Evolutionary conservation across 1,140 invertebrate species (phyloP).

Genomic region (Formica selysi): DNA sequence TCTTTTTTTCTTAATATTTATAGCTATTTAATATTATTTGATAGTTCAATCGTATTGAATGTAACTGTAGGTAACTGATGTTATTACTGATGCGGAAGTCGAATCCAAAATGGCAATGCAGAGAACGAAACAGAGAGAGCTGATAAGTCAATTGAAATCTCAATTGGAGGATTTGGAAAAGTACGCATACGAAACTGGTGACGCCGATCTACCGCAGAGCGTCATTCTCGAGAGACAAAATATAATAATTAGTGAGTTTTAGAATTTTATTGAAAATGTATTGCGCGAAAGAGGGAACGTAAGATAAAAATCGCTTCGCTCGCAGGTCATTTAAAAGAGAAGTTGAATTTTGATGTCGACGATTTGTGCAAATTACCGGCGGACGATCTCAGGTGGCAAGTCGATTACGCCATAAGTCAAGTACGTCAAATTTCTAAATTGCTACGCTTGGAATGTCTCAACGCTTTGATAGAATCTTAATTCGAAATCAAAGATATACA

Average conservation of each 20-base stretch:
- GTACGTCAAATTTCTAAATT: conserved; percentile 80
- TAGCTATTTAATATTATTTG: background rate
- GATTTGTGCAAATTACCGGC: conserved; percentile 91
- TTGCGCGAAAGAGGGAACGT: background rate
- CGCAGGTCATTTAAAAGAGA: conserved; percentile 91
- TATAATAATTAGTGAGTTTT: conserved; percentile 91
- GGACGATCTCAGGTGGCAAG: conserved; percentile 93
- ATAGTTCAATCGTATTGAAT: conserved; percentile 48
- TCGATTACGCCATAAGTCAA: conserved; percentile 91
- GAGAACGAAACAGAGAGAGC: conserved; percentile 92
- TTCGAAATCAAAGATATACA: background rate
- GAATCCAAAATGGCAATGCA: conserved; percentile 90
- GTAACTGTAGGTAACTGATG: conserved; percentile 72
- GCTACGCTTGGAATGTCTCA: background rate
- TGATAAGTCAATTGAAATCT: conserved; percentile 96
- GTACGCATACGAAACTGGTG: conserved; percentile 96
- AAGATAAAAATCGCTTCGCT: conserved; percentile 25
- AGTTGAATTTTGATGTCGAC: conserved; percentile 92
- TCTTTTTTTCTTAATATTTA: background rate
- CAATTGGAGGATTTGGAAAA: conserved; percentile 98
- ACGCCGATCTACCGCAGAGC: conserved; percentile 93
- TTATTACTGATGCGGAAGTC: conserved; percentile 83
- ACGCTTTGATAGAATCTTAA: background rate
- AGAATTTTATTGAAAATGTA: background rate
- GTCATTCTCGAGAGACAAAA: conserved; percentile 95